These are phyloP conservation scores for Eupithecia insigniata DNA, from an alignment of 2,888 invertebrate species.

Conservation along the genomic window DNA sequence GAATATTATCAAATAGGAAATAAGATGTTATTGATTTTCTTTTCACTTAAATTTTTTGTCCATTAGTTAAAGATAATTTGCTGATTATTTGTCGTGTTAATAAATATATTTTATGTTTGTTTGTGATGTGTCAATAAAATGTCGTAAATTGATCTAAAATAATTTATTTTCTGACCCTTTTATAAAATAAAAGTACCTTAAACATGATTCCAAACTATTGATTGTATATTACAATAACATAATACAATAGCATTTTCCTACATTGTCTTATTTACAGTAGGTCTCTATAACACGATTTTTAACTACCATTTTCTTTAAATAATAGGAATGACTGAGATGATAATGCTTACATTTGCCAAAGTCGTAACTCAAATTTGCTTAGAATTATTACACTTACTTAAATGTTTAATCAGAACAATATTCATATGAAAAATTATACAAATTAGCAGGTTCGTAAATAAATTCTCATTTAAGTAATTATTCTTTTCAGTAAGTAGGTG, in stretches of 20 bases:
- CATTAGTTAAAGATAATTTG: no score
- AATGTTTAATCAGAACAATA: neutral
- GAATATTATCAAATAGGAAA: no score
- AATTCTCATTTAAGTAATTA: neutral
- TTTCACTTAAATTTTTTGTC: no score
- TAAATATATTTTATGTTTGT: no score
- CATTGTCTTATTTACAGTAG: constrained; percentile 53
- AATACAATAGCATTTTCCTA: constrained; percentile 70
- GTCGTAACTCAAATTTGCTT: constrained; percentile 3
- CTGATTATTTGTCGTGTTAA: no score
- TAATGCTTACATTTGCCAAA: constrained; percentile 11
- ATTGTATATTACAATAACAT: constrained; percentile 74
- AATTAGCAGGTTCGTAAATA: neutral
- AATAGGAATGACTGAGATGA: constrained; percentile 38
- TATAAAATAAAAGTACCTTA: constrained; percentile 79
- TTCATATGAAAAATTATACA: neutral
- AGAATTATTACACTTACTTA: neutral
- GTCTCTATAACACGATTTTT: constrained; percentile 48
- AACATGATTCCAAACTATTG: constrained; percentile 56
- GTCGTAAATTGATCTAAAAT: constrained; percentile 75
- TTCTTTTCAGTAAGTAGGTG: neutral
- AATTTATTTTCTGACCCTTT: constrained; percentile 80
- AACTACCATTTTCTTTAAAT: constrained; percentile 49
- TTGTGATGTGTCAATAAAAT: constrained; percentile 2
- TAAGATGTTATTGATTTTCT: no score